Evolutionary conservation across 2,797 vertebrate genomes (phyloP), one percentile per base, ranked within the genome.

Genomic region (Etheostoma perlongum): DNA sequence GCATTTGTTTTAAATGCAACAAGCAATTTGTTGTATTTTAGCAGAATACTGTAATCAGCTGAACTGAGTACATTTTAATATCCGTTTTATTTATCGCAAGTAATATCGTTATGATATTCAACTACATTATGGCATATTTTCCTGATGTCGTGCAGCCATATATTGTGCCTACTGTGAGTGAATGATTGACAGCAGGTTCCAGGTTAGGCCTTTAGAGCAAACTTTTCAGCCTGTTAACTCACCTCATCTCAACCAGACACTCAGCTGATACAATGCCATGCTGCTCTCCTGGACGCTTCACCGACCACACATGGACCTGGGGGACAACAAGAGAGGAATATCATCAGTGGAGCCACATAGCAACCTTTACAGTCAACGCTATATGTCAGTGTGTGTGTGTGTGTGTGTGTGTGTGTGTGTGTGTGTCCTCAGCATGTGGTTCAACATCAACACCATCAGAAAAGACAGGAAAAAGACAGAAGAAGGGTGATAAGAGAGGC

Each of bases 221-320:
- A 72, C 53, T 42, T 25, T 58, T 27, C 7, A 5, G 10, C 21
- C 46, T 55, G 55, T 15, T 63, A 48, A 90, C 95, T 90, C 89
- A 95, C 95, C 94, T 95, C 92, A 94, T 92, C 92, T 92, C 91
- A 90, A 81, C 93, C 79, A 88, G 88, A 87, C 63, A 76, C 86
- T 90, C 80, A 80, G 65, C 87, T 88, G 87, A 92, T 68, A 86
- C 74, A 65, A 68, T 76, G 79, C 82, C 92, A 94, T 92, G 82
- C 62, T 82, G 83, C 59, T 94, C 90, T 81, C 67, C 48, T 66
- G 78, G 88, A 88, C 79, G 74, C 86, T 72, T 93, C 85, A 91
- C 82, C 88, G 82, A 84, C 88, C 83, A 79, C 79, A 78, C 85
- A 88, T 44, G 85, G 85, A 90, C 90, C 94, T 95, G 88, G 33